Base-by-base conservation (phyloP, 2,797 vertebrate genomes). In the Gallinago nigripennis region DNA sequence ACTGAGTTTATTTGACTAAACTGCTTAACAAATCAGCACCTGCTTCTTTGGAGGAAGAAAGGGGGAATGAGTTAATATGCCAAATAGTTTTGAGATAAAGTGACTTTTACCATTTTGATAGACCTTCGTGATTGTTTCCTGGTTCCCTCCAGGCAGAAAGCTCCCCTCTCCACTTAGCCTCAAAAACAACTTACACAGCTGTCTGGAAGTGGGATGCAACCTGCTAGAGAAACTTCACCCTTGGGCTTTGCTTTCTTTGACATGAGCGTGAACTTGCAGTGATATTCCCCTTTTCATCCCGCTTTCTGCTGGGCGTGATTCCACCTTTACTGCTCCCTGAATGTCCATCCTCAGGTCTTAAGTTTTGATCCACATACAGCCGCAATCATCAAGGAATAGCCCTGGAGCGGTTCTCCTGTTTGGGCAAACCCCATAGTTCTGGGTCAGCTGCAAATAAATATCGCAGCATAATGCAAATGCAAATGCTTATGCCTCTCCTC, bases 1-100 rank as follows among this genome's bases (percentile, higher is more conserved):
- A 95, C 83, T 13, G 35, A 92, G 43, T 60, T 93, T 96, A 86
- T 94, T 95, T 95, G 73, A 30, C 39, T 90, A 83, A 92, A 85
- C 31, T 46, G 65, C 85, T 90, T 71, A 82, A 82, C 77, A 72
- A 91, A 82, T 78, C 66, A 53, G 72, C 57, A 69, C n/a, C 56
- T 60, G 25, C 53, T 90, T 73, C 93, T 70, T 70, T 95, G 16
- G 7, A 95, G 63, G 57, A 93, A 61, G 78, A 58, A 93, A 70
- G 58, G 12, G 31, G 39, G 56, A 92, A 79, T 1, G 33, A 48
- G 53, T 69, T 91, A 88, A 79, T 45, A 43, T 0, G 8, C 43
- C 70, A 80, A 82, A 72, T 31, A 88, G 35, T 64, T 95, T 69
- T 41, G n/a, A 90, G 37, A 73, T 48, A 60, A 82, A 93, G 77